Conservation (phyloP, 2,113 vertebrate genomes). For the Myrmecophaga tridactyla region DNA sequence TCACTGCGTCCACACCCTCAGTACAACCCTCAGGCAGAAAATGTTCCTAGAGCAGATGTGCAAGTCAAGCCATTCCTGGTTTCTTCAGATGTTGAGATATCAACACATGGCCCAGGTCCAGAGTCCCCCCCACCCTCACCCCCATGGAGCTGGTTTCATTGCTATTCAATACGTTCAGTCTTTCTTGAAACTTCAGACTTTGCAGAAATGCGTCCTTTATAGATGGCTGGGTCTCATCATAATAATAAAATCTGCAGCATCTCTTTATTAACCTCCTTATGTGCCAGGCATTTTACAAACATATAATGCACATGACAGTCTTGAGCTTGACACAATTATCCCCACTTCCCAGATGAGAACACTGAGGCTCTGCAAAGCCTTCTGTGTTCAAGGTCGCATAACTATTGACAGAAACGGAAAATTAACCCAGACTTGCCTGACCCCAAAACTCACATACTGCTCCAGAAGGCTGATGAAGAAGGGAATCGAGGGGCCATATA, state of each 20-base stretch:
- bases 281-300: neutral
- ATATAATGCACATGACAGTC: neutral
- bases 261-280: neutral
- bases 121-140: neutral
- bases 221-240: neutral
- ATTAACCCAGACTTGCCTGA: neutral
- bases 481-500: neutral
- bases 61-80: neutral
- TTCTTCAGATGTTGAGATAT: neutral
- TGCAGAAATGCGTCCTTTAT: neutral
- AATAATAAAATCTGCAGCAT: neutral
- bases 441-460: neutral
- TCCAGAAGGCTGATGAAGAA: neutral
- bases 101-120: neutral
- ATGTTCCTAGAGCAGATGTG: neutral
- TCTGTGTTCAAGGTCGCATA: neutral
- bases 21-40: neutral
- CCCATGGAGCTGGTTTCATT: neutral
- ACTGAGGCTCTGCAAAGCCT: neutral
- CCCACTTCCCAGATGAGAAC: neutral
- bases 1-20: slow-evolving; percentile 45
- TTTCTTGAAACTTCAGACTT: neutral
- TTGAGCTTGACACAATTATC: neutral
- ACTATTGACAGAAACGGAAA: neutral
- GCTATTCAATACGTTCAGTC: neutral